Base-by-base conservation (phyloP, 2,888 invertebrate genomes). In the Adineta ricciae region DNA sequence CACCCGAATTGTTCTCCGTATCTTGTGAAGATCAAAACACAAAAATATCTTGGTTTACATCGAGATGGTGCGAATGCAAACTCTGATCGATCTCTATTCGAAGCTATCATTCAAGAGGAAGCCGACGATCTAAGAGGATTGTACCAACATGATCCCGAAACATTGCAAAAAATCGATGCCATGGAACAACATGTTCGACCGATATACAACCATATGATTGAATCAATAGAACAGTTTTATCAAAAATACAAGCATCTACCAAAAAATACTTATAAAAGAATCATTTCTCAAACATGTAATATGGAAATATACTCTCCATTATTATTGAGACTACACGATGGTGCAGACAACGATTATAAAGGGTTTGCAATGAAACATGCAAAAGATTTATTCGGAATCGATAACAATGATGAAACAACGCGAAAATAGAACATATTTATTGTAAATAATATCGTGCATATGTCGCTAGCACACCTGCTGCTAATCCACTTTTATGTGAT, bases 401-500 rank as follows among this genome's bases (percentile, higher is more conserved):
- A 14, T 64, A 24, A 19, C 19, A 50, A 50, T 19, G 9, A 50
- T 50, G 50, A 50, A 50, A 11, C 49, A 49, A 49, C 56, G 5
- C 56, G 14, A n/a, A n/a, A n/a, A n/a, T n/a, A n/a, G n/a, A n/a
- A n/a, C n/a, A n/a, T n/a, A n/a, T n/a, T 73, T 73, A 73, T 73
- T 73, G 73, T 73, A 41, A 78, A 38, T 41, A 41, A 0, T 11
- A 38, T 78, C 78, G 21, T 0, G n/a, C n/a, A 78, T 78, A 78
- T 38, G 41, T 41, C 8, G 78, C 78, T n/a, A 78, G 14, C n/a
- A 78, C 2, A 24, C 78, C 78, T 11, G 21, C 24, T n/a, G 78
- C 38, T 11, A 78, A 41, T 41, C 78, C 78, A 41, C 78, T 78
- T 41, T 78, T 41, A 41, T 78, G 78, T 41, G 78, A 78, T 78